Evolutionary conservation across 1,140 invertebrate genomes (phyloP), one percentile per base, ranked within the genome.

Genomic region (Drosophila hydei): DNA sequence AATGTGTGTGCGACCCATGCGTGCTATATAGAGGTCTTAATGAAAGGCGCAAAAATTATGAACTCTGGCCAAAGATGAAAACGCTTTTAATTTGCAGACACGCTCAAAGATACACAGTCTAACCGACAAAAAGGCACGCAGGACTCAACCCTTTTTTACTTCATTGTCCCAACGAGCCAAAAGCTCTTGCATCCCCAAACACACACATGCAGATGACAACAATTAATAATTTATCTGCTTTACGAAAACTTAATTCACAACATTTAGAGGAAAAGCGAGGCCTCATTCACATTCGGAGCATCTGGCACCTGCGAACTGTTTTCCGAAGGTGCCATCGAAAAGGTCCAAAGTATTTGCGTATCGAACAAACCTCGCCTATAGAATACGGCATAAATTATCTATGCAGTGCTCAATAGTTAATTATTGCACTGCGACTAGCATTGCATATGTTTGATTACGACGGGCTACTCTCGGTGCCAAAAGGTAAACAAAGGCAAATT

Each of bases 41-140:
- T 78, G 59, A 88, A 73, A 88, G 71, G 74, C 67, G 60, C 74
- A 88, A 72, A 80, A 88, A 78, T 81, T 75, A 88, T 85, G 67
- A 85, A 81, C 81, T 81, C 80, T 72, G 55, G 62, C 70, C 67
- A 85, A 81, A 78, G 71, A 81, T 88, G 77, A 88, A 87, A 76
- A 72, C 45, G 71, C 51, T 88, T 88, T 85, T 78, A 87, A 85
- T 85, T 81, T 72, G 60, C 74, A 72, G 78, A 69, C 72, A 74
- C 36, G 48, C 61, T 54, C 18, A 50, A 23, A 23, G 6, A 30
- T 43, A 51, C 42, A 25, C 19, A 16, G 8, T 27, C 16, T 33
- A 50, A 23, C 21, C 25, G 9, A 62, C 52, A 68, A 43, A 56
- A 45, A 40, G 30, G 43, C 40, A 38, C 40, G 12, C 33, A 43